phyloP scores from a whole-genome alignment of 2,113 vertebrate genomes.

The Tragulus kanchil region DNA sequence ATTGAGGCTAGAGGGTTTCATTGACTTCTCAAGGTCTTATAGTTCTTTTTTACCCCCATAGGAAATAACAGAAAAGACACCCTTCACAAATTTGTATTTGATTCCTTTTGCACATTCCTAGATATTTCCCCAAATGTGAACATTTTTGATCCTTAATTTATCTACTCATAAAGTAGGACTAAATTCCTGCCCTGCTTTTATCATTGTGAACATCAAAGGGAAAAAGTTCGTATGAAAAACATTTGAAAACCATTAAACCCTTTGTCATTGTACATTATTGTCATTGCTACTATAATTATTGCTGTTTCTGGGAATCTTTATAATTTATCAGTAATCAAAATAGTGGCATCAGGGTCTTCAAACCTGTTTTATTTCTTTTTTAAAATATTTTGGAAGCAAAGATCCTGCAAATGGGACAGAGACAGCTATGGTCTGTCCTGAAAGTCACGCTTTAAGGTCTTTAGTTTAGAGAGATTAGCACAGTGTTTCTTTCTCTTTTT shows the following conservation, averaged over 20 bases:
- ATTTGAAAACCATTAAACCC: constrained; percentile 8
- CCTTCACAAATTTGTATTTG: not conserved
- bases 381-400: constrained; percentile 6
- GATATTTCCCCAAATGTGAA: not conserved
- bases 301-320: constrained; percentile 18
- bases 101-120: not conserved
- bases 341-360: not conserved
- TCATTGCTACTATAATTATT: not conserved
- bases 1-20: constrained; percentile 10
- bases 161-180: not conserved
- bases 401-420: not conserved
- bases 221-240: not conserved
- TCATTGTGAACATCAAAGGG: not conserved
- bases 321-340: constrained; percentile 41
- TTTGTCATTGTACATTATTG: not conserved
- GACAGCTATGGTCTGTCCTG: not conserved
- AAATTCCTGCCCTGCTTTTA: not conserved
- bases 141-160: constrained; percentile 38
- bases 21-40: not conserved
- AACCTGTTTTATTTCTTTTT: not conserved
- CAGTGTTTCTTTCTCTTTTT: not conserved
- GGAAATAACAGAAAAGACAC: not conserved
- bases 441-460: not conserved
- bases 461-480: not conserved
- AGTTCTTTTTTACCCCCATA: not conserved